Evolutionary conservation across 1,140 invertebrate species (phyloP).

Genomic region (Drosophila willistoni): DNA sequence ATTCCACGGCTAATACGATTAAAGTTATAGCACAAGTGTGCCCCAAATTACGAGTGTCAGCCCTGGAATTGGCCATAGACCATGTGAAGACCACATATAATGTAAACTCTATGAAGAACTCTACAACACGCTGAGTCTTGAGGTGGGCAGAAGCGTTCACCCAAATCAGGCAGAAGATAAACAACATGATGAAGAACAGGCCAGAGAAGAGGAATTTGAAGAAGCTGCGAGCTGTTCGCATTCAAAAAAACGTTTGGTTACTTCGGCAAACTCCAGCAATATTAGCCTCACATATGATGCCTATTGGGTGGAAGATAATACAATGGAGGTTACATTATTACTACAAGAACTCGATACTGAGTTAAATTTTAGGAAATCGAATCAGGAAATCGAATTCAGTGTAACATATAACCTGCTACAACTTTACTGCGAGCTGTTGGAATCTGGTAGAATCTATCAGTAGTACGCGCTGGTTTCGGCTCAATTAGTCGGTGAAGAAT

Average conservation of each 20-base stretch:
- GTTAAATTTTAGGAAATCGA: slow-evolving; percentile 62
- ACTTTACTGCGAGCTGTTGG: no score
- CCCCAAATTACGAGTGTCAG: slow-evolving; percentile 50
- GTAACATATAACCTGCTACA: no score
- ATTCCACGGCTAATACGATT: slow-evolving; percentile 45
- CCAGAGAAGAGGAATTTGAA: not conserved
- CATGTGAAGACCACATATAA: slow-evolving; percentile 65
- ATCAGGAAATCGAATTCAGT: no score
- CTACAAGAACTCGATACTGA: slow-evolving; percentile 65
- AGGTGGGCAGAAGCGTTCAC: not conserved
- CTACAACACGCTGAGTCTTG: slow-evolving; percentile 33
- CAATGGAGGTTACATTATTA: slow-evolving; percentile 54
- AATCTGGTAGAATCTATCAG: no score
- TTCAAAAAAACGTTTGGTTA: no score
- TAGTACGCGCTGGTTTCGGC: no score
- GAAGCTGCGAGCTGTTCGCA: not conserved
- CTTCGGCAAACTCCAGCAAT: not conserved
- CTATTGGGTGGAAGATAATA: slow-evolving; percentile 51
- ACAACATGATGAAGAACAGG: not conserved
- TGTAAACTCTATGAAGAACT: slow-evolving; percentile 62
- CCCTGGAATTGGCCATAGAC: slow-evolving; percentile 54
- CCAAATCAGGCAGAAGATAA: not conserved
- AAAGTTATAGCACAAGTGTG: slow-evolving; percentile 61
- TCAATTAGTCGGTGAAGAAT: no score
- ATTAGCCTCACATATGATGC: slow-evolving; percentile 24